Percentiles rank a stretch among this genome's conserved stretches.
Conservation (phyloP, 2,888 invertebrate species). For the Perizoma affinitatum region DNA sequence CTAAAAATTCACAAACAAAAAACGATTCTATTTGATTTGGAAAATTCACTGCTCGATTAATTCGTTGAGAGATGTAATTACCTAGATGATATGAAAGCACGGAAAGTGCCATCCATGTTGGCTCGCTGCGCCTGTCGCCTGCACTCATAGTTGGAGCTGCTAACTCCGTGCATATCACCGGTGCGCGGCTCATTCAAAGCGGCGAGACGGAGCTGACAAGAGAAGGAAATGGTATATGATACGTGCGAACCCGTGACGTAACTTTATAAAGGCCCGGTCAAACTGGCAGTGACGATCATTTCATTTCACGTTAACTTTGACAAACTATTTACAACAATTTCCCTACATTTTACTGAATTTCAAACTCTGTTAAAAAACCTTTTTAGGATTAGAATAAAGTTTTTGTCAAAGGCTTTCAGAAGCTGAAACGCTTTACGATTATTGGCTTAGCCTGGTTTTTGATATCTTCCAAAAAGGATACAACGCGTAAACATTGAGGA, state of each 20-base stretch:
- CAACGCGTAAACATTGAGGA: slow-evolving; percentile 10
- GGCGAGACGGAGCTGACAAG: slow-evolving; percentile 92
- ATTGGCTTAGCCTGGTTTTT: neutral
- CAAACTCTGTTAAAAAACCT: neutral
- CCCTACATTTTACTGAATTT: too few relatives aligned
- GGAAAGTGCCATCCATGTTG: slow-evolving; percentile 94
- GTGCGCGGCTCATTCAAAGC: slow-evolving; percentile 96
- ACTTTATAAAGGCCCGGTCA: too few relatives aligned
- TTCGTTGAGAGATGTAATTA: slow-evolving; percentile 43
- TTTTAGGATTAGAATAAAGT: neutral
- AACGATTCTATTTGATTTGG: too few relatives aligned
- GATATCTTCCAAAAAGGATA: neutral
- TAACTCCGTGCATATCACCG: slow-evolving; percentile 96
- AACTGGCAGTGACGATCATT: too few relatives aligned
- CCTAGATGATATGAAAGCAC: slow-evolving; percentile 95
- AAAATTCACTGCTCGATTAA: too few relatives aligned
- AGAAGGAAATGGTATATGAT: neutral
- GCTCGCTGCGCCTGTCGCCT: slow-evolving; percentile 95
- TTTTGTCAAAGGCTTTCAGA: neutral
- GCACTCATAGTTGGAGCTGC: slow-evolving; percentile 97
- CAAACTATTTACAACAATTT: too few relatives aligned
- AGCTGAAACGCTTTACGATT: neutral
- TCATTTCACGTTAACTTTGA: too few relatives aligned
- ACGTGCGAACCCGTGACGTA: too few relatives aligned
- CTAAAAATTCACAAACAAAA: too few relatives aligned